Evolutionary conservation across 2,113 vertebrate genomes (phyloP).

Genomic region (Garra rufa): DNA sequence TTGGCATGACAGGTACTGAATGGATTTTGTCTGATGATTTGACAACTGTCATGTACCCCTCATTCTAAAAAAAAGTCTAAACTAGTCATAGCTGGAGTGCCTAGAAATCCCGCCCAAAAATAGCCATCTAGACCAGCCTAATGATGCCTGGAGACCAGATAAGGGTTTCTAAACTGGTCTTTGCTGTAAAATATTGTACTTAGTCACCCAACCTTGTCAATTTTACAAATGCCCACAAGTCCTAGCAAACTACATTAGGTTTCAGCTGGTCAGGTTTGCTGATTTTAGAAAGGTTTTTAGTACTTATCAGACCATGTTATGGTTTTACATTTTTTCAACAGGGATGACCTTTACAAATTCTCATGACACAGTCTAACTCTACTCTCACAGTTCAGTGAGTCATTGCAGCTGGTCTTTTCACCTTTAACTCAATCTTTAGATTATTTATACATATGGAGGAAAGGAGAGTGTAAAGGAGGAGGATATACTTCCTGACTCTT

Average conservation of each 20-base stretch:
- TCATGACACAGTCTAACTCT: background rate
- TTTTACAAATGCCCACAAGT: too few species aligned
- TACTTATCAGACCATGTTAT: background rate
- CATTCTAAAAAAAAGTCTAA: background rate
- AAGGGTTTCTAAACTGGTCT: background rate
- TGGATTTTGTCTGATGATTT: background rate
- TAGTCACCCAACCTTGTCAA: too few species aligned
- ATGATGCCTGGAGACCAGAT: background rate
- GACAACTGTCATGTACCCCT: background rate
- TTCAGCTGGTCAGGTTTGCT: background rate
- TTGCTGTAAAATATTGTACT: too few species aligned
- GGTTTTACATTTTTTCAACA: background rate
- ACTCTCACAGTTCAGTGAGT: slow-evolving; percentile 17
- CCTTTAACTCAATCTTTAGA: background rate
- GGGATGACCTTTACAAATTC: background rate
- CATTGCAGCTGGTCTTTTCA: background rate
- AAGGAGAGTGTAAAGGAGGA: background rate
- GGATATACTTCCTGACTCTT: background rate
- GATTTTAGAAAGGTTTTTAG: background rate
- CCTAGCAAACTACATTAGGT: background rate
- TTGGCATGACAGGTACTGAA: background rate
- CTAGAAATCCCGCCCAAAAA: background rate
- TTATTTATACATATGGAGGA: slow-evolving; percentile 12
- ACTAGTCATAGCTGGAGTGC: too few species aligned
- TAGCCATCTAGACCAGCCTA: background rate